These are phyloP conservation scores for Rallus crepitans DNA, from an alignment of 2,797 vertebrate genomes.

Conservation along the genomic window DNA sequence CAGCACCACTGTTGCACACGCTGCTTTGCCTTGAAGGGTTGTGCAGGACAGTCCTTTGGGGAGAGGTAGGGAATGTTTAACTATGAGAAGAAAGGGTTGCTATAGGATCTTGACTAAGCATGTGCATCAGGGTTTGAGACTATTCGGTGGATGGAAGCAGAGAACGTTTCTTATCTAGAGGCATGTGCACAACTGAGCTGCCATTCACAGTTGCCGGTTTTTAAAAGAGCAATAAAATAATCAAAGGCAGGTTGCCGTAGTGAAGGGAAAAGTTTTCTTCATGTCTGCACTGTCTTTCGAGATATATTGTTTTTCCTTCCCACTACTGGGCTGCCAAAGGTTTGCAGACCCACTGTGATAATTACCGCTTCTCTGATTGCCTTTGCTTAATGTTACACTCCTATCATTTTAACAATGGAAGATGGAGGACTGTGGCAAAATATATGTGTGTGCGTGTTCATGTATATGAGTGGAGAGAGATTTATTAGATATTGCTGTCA, in stretches of 20 bases:
- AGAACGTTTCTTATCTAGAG: not conserved
- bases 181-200: not conserved
- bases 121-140: not conserved
- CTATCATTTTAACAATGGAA: slow-evolving; percentile 22
- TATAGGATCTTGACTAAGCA: not conserved
- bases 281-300: not conserved
- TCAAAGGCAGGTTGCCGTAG: not conserved
- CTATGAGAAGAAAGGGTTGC: not conserved
- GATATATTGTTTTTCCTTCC: not conserved
- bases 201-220: not conserved
- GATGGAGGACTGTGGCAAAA: not conserved
- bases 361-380: slow-evolving; percentile 60
- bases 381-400: not conserved
- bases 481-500: slow-evolving; percentile 14
- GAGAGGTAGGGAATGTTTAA: not conserved
- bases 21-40: not conserved
- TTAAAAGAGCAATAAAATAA: slow-evolving; percentile 8
- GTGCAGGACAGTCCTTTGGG: not conserved
- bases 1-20: accelerated
- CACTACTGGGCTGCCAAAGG: not conserved
- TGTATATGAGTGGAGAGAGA: not conserved
- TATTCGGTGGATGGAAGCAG: not conserved
- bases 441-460: not conserved
- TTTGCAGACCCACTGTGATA: slow-evolving; percentile 55
- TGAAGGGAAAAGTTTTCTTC: not conserved